Percentiles rank a stretch among this genome's conserved stretches.
Evolutionary conservation across 2,888 invertebrate species (phyloP).

Genomic region (Athetis lepigone): DNA sequence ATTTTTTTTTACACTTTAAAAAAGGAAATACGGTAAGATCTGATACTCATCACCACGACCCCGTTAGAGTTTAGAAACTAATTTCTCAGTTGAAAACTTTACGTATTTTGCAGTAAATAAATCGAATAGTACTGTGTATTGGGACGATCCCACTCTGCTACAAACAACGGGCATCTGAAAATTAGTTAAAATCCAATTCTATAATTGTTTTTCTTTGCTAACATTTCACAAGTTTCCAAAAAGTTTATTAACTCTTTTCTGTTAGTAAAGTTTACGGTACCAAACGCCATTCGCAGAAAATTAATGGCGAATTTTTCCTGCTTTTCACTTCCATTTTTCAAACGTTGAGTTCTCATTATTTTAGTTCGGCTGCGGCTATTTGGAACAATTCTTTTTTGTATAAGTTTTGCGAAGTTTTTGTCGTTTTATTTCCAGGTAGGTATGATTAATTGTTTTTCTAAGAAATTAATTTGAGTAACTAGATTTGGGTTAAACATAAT

Average conservation of each 20-base stretch:
- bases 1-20: no score
- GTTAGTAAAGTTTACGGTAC: slow-evolving; percentile 71
- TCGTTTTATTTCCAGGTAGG: background rate
- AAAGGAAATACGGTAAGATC: no score
- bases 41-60: background rate
- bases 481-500: background rate
- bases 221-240: slow-evolving; percentile 71
- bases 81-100: slow-evolving; percentile 22
- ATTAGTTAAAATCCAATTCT: slow-evolving; percentile 74
- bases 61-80: background rate
- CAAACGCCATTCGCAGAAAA: slow-evolving; percentile 84
- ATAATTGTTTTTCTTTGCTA: slow-evolving; percentile 80
- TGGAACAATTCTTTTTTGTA: slow-evolving; percentile 50
- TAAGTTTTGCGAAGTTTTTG: slow-evolving; percentile 21
- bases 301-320: slow-evolving; percentile 78
- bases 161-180: slow-evolving; percentile 54
- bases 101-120: slow-evolving; percentile 43
- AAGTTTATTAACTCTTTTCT: slow-evolving; percentile 80
- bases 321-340: slow-evolving; percentile 71
- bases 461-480: background rate
- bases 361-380: slow-evolving; percentile 51
- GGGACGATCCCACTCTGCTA: slow-evolving; percentile 24
- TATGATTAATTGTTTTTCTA: slow-evolving; percentile 3
- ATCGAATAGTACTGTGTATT: slow-evolving; percentile 33
- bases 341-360: slow-evolving; percentile 67